phyloP scores from a whole-genome alignment of 2,888 invertebrate genomes.

The Tromatobia lineatoria region DNA sequence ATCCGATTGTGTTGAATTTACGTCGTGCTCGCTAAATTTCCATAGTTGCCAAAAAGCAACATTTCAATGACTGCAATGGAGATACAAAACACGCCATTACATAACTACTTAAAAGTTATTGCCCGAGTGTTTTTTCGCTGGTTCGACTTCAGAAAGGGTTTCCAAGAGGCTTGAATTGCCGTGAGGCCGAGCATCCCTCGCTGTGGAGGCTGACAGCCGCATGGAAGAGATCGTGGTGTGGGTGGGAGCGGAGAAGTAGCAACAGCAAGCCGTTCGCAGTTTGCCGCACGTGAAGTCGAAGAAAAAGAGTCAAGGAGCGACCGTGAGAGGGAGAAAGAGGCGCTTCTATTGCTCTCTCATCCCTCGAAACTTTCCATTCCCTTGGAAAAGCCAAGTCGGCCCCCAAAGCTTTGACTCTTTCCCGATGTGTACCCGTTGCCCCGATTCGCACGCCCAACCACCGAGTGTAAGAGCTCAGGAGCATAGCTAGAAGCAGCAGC shows the following conservation, averaged over 20 bases:
- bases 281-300: slow-evolving; percentile 57
- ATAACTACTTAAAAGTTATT: not conserved
- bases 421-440: slow-evolving; percentile 63
- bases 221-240: slow-evolving; percentile 1
- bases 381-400: slow-evolving; percentile 68
- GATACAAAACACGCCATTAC: slow-evolving; percentile 4
- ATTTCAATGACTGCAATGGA: not conserved
- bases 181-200: slow-evolving; percentile 22
- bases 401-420: slow-evolving; percentile 61
- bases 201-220: not conserved
- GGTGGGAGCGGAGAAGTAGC: slow-evolving; percentile 50
- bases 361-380: slow-evolving; percentile 64
- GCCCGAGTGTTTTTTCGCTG: slow-evolving; percentile 7
- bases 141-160: slow-evolving; percentile 25
- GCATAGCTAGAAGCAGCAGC: slow-evolving; percentile 29
- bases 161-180: slow-evolving; percentile 29
- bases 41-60: not conserved
- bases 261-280: slow-evolving; percentile 59
- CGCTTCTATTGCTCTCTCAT: slow-evolving; percentile 40
- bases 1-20: not conserved
- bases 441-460: slow-evolving; percentile 65
- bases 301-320: slow-evolving; percentile 47
- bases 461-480: slow-evolving; percentile 49
- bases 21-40: not conserved
- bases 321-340: not conserved